Evolutionary conservation across 2,113 vertebrate genomes (phyloP), one percentile per base, ranked within the genome.

Genomic region (Condylura cristata): DNA sequence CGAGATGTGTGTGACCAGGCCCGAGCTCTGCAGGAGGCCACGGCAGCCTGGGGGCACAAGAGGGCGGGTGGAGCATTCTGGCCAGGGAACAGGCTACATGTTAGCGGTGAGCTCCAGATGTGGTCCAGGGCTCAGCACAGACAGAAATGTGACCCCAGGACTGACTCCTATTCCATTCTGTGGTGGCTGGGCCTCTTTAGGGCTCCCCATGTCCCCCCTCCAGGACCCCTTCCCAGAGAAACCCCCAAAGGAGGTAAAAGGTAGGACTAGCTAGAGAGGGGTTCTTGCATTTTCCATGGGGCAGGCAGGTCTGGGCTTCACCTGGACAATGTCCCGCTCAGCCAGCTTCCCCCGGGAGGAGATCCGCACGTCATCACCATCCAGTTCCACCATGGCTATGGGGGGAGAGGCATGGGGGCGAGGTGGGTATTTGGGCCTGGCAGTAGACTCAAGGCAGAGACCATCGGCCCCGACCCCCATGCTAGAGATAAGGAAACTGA

Each of bases 291-390:
- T 66, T 58, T 37, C 58, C 1, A 3, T 16, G 30, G 46, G n/a
- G 18, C 56, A 71, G 76, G 53, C 65, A 44, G 44, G 8, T 20
- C 75, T 28, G 68, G 82, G 58, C 37, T 48, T 98, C 98, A 99
- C 99, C 99, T 99, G 99, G 81, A 99, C 99, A 3, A 99, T 99
- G 98, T 99, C 99, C 37, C 99, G 97, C 96, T 99, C 99, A 0
- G 99, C 99, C 95, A 99, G 97, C 96, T 99, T 99, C 63, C 99
- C 99, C 30, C 99, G 97, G 51, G 99, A 99, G 24, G 99, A 99
- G 96, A 99, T 98, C 96, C 99, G 98, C 92, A 99, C 98, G 60
- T 99, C 99, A 3, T 99, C 99, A 0, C 99, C 99, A 6, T 99
- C 99, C 97, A 99, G 97, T 96, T 99, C 99, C 96, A 99, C 99